Evolutionary conservation across 2,888 invertebrate species (phyloP).

Genomic region (Phyto melanocephala): DNA sequence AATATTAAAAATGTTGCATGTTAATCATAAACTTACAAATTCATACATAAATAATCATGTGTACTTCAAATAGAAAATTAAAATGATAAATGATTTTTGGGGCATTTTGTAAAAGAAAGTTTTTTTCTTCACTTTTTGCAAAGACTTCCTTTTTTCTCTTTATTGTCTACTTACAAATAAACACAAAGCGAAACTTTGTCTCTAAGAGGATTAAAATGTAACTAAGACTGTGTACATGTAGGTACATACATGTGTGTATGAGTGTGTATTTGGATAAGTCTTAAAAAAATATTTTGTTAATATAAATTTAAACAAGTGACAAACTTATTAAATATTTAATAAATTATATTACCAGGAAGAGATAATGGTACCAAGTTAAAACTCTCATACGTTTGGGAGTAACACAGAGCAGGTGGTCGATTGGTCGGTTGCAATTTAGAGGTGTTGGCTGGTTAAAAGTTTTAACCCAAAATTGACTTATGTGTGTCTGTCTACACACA

Average conservation of each 20-base stretch:
- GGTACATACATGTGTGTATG: no score
- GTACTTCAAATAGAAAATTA: conserved; percentile 1
- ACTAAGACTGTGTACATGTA: no score
- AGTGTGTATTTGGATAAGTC: not conserved
- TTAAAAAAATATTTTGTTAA: conserved; percentile 1
- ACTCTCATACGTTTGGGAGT: not conserved
- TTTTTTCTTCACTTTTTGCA: not conserved
- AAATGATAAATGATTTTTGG: conserved; percentile 32
- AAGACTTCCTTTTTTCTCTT: not conserved
- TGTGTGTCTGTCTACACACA: not conserved
- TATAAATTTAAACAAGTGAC: conserved; percentile 29
- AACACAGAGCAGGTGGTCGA: conserved; percentile 32
- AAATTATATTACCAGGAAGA: conserved; percentile 59
- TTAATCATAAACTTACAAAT: no score
- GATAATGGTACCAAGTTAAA: not conserved
- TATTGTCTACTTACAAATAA: not conserved
- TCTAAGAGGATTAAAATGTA: conserved; percentile 50
- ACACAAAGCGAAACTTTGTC: not conserved
- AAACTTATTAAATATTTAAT: conserved; percentile 58
- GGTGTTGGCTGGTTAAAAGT: conserved; percentile 50
- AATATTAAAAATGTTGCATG: no score
- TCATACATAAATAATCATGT: no score
- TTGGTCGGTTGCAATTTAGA: conserved; percentile 27
- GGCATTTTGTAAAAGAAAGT: not conserved
- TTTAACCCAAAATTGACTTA: conserved; percentile 48